Evolutionary conservation across 2,888 invertebrate genomes (phyloP), one percentile per base, ranked within the genome.

Genomic region (Meiosimyza decipiens): DNA sequence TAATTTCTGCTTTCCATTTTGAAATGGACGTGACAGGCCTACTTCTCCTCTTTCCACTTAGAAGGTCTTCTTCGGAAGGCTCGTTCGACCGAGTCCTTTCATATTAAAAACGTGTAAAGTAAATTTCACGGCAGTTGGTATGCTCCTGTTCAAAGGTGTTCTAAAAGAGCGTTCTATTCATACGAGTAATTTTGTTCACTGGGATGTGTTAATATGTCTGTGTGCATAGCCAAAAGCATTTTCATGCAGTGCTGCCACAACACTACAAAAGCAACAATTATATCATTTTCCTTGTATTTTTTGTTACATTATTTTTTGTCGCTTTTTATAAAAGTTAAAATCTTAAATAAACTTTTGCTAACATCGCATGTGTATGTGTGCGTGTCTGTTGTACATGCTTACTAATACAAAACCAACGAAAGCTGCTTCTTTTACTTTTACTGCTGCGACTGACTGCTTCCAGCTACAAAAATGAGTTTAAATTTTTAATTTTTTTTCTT

Each of bases 291-390:
- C 49, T 65, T 15, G 15, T 68, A 18, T 40, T 63, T 55, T 57
- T 65, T 16, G 28, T 28, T 28, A 28, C 28, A 28, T 28, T n/a
- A n/a, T n/a, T n/a, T n/a, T n/a, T 28, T 28, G 28, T 28, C 13
- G 16, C 52, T n/a, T 28, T 66, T 54, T 59, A 71, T 49, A 71
- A 68, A 65, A 59, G 57, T 55, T 50, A 22, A 69, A 68, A 62
- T 55, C 71, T 57, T 49, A 64, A 71, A 64, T 71, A 71, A 71
- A 71, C 64, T 57, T n/a, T 71, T 63, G 33, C 59, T 40, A 28
- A 47, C 12, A 62, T 49, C 9, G 28, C 52, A 52, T 12, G 6
- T 40, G 15, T 51, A 51, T 60, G 70, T 47, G 60, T 51, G 47
- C 33, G 22, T 67, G 62, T 28, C 11, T 47, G 52, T 63, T 64